phyloP scores from a whole-genome alignment of 2,888 invertebrate genomes.

The Pycnomerus fuliginosus region DNA sequence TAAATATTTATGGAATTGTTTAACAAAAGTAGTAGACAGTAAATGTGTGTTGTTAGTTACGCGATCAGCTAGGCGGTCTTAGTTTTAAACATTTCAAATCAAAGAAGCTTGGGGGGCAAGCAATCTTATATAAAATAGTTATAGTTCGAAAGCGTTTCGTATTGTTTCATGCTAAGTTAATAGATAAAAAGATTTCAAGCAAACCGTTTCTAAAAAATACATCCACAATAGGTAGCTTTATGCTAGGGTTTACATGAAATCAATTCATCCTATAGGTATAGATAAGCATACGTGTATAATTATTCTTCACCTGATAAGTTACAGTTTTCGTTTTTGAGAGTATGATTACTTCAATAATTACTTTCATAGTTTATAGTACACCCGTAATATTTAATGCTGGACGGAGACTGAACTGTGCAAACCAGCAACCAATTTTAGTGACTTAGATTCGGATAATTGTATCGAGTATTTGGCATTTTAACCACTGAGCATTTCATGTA shows the following conservation, averaged over 20 bases:
- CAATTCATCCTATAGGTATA: slow-evolving; percentile 37
- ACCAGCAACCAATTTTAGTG: slow-evolving; percentile 53
- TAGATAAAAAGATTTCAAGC: slow-evolving; percentile 40
- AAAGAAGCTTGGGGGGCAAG: background rate
- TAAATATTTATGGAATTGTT: slow-evolving; percentile 30
- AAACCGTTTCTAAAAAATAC: slow-evolving; percentile 35
- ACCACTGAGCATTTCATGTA: too few species aligned
- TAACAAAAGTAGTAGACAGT: too few species aligned
- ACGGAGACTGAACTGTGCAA: slow-evolving; percentile 55
- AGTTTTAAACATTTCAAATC: slow-evolving; percentile 12
- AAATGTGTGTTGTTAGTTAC: slow-evolving; percentile 14
- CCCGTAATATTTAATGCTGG: slow-evolving; percentile 47
- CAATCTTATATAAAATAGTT: slow-evolving; percentile 37
- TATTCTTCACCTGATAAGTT: slow-evolving; percentile 37
- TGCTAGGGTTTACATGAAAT: slow-evolving; percentile 43
- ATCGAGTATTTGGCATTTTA: too few species aligned
- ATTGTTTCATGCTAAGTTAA: slow-evolving; percentile 42
- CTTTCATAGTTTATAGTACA: slow-evolving; percentile 48
- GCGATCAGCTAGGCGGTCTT: slow-evolving; percentile 10
- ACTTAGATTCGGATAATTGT: slow-evolving; percentile 51
- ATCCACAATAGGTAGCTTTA: slow-evolving; percentile 37
- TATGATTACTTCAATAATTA: slow-evolving; percentile 34
- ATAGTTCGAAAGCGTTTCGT: slow-evolving; percentile 47
- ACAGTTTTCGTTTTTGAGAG: slow-evolving; percentile 36
- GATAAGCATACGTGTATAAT: slow-evolving; percentile 22